Evolutionary conservation across 2,888 invertebrate species (phyloP), one percentile per base, ranked within the genome.

Genomic region (Torymus texanus): DNA sequence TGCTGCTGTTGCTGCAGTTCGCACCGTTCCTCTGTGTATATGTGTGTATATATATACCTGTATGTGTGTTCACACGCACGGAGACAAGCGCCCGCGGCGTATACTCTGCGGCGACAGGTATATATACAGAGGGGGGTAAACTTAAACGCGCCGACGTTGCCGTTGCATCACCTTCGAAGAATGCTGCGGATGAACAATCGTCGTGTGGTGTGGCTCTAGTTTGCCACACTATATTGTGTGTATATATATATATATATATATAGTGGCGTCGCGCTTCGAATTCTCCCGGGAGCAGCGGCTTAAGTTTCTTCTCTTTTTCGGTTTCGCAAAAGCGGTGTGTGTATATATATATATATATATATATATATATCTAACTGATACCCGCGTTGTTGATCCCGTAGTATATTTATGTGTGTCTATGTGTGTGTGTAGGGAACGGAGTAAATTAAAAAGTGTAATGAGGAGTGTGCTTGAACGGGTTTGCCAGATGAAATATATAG

Each of bases 101-200:
- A 13, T 51, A 18, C n/a, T 29, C n/a, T 29, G 67, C 66, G 85
- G 86, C 75, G 79, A 62, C 71, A 62, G 72, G 70, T 71, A 75
- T 59, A 61, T 4, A 16, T 21, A 21, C 2, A 21, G 56, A 5
- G 63, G 4, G 12, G 24, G 18, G 55, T 55, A 18, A 61, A 71
- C 55, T 72, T 63, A 29, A 56, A 41, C 66, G 59, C 61, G 58
- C 51, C 41, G 41, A 5, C 41, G 41, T 41, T 8, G 29, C 29
- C 29, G 29, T 5, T 56, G 55, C 56, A 55, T 53, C 65, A 62
- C 86, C 87, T 85, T 85, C 83, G 83, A 86, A 85, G 88, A 88
- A 88, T 88, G 86, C 86, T 82, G 21, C 21, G 85, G 87, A 88
- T 87, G 87, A 86, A 86, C 75, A 71, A 75, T 79, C 74, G 59